phyloP scores from a whole-genome alignment of 2,113 vertebrate species.

The Lichenostomus cassidix region DNA sequence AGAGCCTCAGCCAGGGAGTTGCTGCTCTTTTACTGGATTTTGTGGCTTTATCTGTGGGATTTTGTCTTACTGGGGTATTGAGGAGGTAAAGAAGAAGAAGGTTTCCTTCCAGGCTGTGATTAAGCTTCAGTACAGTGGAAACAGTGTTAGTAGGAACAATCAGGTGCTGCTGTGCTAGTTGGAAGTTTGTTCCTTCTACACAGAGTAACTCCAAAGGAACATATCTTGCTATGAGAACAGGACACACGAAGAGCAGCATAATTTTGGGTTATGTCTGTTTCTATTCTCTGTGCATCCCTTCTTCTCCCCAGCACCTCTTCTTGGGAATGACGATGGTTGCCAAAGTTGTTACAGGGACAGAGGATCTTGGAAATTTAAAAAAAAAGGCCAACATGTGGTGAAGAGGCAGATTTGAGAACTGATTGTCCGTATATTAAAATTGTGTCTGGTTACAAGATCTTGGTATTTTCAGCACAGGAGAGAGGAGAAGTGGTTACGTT shows the following conservation, averaged over 20 bases:
- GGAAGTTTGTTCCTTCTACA: background rate
- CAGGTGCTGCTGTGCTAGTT: background rate
- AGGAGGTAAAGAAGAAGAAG: too few relatives aligned
- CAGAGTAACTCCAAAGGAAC: accelerated
- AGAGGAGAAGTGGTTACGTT: background rate
- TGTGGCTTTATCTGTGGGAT: accelerated
- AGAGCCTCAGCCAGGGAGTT: background rate
- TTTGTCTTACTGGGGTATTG: background rate
- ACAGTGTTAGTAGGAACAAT: background rate
- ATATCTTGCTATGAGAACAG: background rate
- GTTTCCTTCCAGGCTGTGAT: background rate
- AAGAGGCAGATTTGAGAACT: background rate
- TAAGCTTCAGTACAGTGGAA: background rate
- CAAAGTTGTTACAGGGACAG: background rate
- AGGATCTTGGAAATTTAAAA: background rate
- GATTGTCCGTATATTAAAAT: background rate
- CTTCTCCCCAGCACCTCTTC: background rate
- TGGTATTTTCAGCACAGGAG: background rate
- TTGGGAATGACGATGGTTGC: background rate
- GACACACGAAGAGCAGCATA: accelerated
- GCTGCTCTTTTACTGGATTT: background rate
- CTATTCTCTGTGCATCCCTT: background rate
- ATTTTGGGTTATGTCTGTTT: background rate
- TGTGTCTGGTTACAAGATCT: background rate
- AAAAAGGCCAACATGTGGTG: background rate